Evolutionary conservation across 2,888 invertebrate genomes (phyloP).

Genomic region (Lagria hirta): DNA sequence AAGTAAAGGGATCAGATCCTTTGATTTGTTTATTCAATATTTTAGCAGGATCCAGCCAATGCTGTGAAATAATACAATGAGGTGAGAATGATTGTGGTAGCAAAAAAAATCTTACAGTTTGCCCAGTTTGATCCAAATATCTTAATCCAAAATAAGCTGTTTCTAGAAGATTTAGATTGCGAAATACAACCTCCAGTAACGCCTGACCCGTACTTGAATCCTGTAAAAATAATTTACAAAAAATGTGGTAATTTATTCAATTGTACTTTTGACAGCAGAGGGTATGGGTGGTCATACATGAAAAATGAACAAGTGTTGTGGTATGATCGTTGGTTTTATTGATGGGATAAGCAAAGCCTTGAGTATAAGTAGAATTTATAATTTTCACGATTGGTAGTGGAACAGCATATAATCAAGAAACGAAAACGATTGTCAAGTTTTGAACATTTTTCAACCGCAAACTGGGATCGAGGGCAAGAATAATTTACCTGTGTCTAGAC

Average conservation of each 20-base stretch:
- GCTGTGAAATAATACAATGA: constrained; percentile 58
- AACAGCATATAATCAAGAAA: constrained; percentile 15
- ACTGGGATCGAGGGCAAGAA: constrained; percentile 16
- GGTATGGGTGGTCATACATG: constrained; percentile 1
- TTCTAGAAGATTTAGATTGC: constrained; percentile 90
- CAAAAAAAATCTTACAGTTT: constrained; percentile 74
- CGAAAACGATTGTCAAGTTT: constrained; percentile 8
- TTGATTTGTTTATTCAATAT: constrained; percentile 86
- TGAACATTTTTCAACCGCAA: constrained; percentile 22
- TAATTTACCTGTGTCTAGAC: constrained; percentile 29
- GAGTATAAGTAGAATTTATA: constrained; percentile 13
- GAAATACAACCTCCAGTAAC: constrained; percentile 87
- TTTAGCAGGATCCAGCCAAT: constrained; percentile 93
- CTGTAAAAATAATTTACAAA: constrained; percentile 57
- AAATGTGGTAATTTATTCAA: constrained; percentile 5
- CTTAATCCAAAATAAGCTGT: constrained; percentile 95
- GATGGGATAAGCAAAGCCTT: constrained; percentile 9
- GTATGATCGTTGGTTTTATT: constrained; percentile 5
- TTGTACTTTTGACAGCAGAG: background rate
- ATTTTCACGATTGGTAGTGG: constrained; percentile 12
- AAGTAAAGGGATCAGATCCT: constrained; percentile 67
- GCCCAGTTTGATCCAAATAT: constrained; percentile 88
- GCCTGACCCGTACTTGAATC: constrained; percentile 88
- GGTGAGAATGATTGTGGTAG: constrained; percentile 6
- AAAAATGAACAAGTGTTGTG: too few relatives aligned